Conservation (phyloP, 2,113 vertebrate genomes). For the Mus spicilegus region DNA sequence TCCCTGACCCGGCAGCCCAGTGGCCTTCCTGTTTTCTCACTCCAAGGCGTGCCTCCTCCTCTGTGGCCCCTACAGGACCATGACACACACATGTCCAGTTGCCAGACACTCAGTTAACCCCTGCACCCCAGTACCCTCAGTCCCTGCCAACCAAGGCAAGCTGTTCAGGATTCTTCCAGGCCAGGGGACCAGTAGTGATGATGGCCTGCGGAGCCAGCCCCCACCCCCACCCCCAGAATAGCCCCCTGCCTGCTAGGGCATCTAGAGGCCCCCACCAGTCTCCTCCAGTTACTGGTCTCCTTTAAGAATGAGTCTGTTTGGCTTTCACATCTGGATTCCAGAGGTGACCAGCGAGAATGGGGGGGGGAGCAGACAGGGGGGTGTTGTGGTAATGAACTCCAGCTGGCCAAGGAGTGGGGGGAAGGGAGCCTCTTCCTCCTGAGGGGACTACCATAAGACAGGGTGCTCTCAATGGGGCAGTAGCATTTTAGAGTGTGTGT, state of each 20-base stretch:
- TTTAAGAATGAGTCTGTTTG: conserved; percentile 83
- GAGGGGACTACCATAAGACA: conserved; percentile 52
- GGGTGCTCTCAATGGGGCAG: conserved; percentile 16
- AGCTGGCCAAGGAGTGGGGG: conserved; percentile 81
- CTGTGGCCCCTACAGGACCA: conserved; percentile 69
- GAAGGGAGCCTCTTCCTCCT: conserved; percentile 74
- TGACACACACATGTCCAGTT: conserved; percentile 75
- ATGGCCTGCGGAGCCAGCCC: background rate
- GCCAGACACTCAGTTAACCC: conserved; percentile 77
- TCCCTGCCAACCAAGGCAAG: background rate
- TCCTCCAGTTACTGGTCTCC: conserved; percentile 66
- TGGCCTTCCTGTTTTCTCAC: conserved; percentile 77
- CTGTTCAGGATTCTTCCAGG: background rate
- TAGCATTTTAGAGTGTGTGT: background rate
- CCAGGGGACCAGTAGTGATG: background rate
- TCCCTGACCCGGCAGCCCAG: background rate
- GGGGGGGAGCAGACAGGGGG: conserved; percentile 62
- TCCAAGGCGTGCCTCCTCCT: conserved; percentile 71
- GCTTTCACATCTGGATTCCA: conserved; percentile 86
- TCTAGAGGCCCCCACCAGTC: background rate
- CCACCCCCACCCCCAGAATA: background rate
- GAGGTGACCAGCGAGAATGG: conserved; percentile 84
- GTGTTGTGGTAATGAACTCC: conserved; percentile 86
- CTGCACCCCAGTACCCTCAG: conserved; percentile 51
- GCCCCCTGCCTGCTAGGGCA: background rate